Evolutionary conservation across 2,113 vertebrate genomes (phyloP).

Genomic region (Rhineura floridana): DNA sequence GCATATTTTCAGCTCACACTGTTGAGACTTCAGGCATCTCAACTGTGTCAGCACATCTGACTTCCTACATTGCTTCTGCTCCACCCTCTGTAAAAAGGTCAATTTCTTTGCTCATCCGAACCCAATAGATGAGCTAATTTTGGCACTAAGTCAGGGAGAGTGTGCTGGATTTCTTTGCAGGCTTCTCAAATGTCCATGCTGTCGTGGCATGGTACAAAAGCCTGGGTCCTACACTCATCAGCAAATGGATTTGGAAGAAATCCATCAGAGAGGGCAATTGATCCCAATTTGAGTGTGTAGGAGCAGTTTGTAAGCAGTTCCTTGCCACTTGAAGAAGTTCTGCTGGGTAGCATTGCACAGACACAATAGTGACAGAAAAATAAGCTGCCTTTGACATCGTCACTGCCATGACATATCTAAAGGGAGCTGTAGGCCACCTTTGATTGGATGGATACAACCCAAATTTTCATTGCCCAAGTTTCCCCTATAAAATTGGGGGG

Average conservation of each 20-base stretch:
- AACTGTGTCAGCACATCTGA: conserved; percentile 42
- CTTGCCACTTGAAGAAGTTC: no score
- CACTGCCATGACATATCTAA: not conserved
- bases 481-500: no score
- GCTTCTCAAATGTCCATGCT: conserved; percentile 1
- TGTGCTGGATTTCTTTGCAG: not conserved
- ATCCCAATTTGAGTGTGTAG: not conserved
- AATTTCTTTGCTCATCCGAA: conserved; percentile 39
- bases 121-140: conserved; percentile 26
- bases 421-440: not conserved
- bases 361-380: no score
- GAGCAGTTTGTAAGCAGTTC: not conserved
- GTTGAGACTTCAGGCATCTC: conserved; percentile 45
- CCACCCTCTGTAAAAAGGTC: conserved; percentile 31
- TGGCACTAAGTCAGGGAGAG: conserved; percentile 37
- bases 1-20: conserved; percentile 24
- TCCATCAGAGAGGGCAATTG: not conserved
- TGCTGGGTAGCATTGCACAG: not conserved
- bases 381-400: no score
- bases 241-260: not conserved
- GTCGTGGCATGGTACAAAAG: conserved; percentile 17
- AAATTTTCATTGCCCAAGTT: no score
- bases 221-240: conserved; percentile 16
- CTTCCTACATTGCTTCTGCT: conserved; percentile 31
- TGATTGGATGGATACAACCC: no score